phyloP scores from a whole-genome alignment of 1,140 invertebrate species.

The Venustaconcha ellipsiformis region DNA sequence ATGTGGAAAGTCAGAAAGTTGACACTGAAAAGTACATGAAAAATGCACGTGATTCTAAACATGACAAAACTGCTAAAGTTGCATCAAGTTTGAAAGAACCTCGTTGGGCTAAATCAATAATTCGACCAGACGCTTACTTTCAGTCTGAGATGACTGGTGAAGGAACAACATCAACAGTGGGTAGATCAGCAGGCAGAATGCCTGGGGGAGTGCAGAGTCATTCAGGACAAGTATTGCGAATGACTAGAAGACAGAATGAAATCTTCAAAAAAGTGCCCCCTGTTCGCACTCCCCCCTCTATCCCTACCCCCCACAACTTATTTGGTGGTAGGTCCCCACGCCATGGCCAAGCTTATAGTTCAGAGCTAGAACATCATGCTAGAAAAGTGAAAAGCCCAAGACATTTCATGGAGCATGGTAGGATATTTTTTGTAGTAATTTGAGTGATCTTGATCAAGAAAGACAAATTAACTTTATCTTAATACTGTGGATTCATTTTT shows the following conservation, averaged over 20 bases:
- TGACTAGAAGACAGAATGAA: conserved; percentile 45
- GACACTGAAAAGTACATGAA: conserved; percentile 11
- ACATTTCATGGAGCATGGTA: conserved; percentile 60
- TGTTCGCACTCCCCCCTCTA: conserved; percentile 58
- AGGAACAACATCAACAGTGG: conserved; percentile 49
- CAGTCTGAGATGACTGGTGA: conserved; percentile 38
- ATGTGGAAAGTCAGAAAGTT: conserved; percentile 20
- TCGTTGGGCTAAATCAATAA: conserved; percentile 32
- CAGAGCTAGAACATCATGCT: conserved; percentile 61
- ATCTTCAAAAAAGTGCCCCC: conserved; percentile 50
- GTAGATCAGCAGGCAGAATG: conserved; percentile 57
- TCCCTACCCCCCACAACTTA: conserved; percentile 48
- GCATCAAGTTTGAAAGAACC: no score
- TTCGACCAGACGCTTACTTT: conserved; percentile 49
- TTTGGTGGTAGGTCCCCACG: conserved; percentile 27
- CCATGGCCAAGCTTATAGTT: conserved; percentile 38
- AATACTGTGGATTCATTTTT: no score
- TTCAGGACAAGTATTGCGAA: conserved; percentile 46
- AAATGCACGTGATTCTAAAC: not conserved
- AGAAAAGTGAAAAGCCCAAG: conserved; percentile 52
- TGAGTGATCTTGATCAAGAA: no score
- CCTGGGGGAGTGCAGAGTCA: conserved; percentile 41
- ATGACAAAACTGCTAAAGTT: conserved; percentile 2
- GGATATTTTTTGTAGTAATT: conserved; percentile 4
- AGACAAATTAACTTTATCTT: no score